Base-by-base conservation (phyloP, 2,888 invertebrate species). In the Andricus quercusramuli region DNA sequence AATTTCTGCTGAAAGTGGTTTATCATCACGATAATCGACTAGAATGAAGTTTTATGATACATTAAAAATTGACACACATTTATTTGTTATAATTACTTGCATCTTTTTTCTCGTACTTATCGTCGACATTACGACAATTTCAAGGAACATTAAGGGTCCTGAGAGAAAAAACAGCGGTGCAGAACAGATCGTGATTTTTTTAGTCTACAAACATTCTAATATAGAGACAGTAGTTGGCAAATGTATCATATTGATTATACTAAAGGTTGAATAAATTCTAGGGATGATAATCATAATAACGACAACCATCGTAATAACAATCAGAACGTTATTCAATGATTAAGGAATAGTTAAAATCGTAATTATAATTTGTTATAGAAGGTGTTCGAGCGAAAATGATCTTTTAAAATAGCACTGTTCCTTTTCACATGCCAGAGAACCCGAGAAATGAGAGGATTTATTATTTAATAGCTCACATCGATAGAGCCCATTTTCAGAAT, bases 51-150 rank as follows among this genome's bases (percentile, higher is more conserved):
- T 86, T 17, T 89, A 86, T 86, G 84, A 88, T 90, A 91, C 90
- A 91, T 91, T 90, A 89, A 90, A 91, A 91, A 91, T 91, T 91
- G 91, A 91, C 90, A 91, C 89, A 91, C 89, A 91, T 90, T 90
- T 87, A 88, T 86, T 80, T 82, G 51, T 32, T 82, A 78, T 82
- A 79, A 68, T 66, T 82, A 79, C 78, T 79, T 81, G 78, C 80
- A 82, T 37, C 79, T 77, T 65, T 66, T 80, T 64, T 78, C 78
- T 79, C 74, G 68, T 82, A 68, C 64, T 83, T 80, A 80, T 79
- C 83, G 82, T 83, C 82, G 83, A 82, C 80, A 80, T 79, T 66
- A 79, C 79, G 78, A 68, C 80, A 79, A 80, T 83, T 74, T n/a
- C 37, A 68, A 66, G 62, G n/a, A 64, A 65, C 17, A 64, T 65